Evolutionary conservation across 2,888 invertebrate genomes (phyloP), one percentile per base, ranked within the genome.

Genomic region (Pristionchus fissidentatus): DNA sequence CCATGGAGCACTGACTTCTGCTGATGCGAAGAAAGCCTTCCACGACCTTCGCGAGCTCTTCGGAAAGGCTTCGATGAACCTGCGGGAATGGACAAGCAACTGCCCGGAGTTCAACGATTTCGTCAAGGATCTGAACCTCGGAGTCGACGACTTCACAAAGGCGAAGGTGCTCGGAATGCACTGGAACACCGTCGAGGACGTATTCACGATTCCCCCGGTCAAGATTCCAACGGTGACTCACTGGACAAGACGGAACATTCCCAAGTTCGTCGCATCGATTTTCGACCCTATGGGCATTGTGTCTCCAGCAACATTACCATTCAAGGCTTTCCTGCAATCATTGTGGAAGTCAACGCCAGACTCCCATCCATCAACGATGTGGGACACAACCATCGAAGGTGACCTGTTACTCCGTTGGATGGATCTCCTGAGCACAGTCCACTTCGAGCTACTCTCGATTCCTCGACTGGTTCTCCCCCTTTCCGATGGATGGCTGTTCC

Each of bases 31-130:
- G 22, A 10, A 22, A 1, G 75, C 38, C 3, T 70, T 84, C 29
- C 13, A 41, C 3, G 52, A n/a, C n/a, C 8, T 38, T 8, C 3
- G 77, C 3, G 32, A 49, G 29, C 49, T 49, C 46, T 77, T 77
- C 29, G 29, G 22, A 1, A 29, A 49, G 1, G 77, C 52, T 13
- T 4, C 4, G 0, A 46, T 77, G 46, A 77, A 85, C 49, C 81
- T 85, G 3, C 79, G 84, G 2, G 84, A 85, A 29, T 85, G 62
- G 41, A 19, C n/a, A 0, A 52, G 81, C 1, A 85, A 66, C 75
- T 22, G 3, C n/a, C 13, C 32, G 7, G 26, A 0, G 2, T 41
- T 84, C 32, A 84, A 79, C 35, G 22, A 41, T 3, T 29, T 79
- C 15, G 29, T 84, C 26, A 3, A 22, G 8, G n/a, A 38, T 0